Percentiles rank a stretch among this genome's conserved stretches.
phyloP scores from a whole-genome alignment of 2,888 invertebrate genomes.

The Phortica okadai region DNA sequence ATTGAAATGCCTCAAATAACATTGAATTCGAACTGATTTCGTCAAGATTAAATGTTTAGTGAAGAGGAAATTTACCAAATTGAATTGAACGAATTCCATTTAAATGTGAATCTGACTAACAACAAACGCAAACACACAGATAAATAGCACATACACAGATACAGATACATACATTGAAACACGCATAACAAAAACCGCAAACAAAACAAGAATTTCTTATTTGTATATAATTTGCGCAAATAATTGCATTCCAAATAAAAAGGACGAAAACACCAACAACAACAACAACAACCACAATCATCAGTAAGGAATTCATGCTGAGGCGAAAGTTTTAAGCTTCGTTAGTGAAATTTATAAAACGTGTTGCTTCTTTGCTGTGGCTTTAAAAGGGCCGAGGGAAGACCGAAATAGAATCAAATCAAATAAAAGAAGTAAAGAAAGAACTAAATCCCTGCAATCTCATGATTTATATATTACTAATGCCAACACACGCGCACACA shows the following conservation, averaged over 20 bases:
- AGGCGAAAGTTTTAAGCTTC: constrained; percentile 24
- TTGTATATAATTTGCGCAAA: constrained; percentile 31
- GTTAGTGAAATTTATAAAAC: constrained; percentile 44
- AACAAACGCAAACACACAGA: constrained; percentile 16
- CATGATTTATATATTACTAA: constrained; percentile 70
- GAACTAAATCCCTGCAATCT: constrained; percentile 67
- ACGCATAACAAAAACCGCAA: constrained; percentile 30
- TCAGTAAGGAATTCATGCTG: background rate
- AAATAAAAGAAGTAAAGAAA: constrained; percentile 36
- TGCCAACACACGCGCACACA: constrained; percentile 44
- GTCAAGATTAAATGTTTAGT: background rate
- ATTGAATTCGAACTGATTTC: background rate
- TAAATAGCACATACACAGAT: no score
- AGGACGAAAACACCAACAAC: constrained; percentile 23
- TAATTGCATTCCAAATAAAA: constrained; percentile 60
- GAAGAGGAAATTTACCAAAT: constrained; percentile 31
- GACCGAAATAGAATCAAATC: constrained; percentile 19
- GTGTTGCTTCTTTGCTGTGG: constrained; percentile 55
- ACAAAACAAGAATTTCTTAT: constrained; percentile 16
- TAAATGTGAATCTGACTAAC: constrained; percentile 37
- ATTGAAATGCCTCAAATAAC: background rate
- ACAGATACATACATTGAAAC: no score
- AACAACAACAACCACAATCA: constrained; percentile 38
- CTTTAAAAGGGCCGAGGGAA: constrained; percentile 48
- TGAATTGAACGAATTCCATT: constrained; percentile 42